These are phyloP conservation scores for Nycteola revayana DNA, from an alignment of 2,888 invertebrate species.

Conservation along the genomic window DNA sequence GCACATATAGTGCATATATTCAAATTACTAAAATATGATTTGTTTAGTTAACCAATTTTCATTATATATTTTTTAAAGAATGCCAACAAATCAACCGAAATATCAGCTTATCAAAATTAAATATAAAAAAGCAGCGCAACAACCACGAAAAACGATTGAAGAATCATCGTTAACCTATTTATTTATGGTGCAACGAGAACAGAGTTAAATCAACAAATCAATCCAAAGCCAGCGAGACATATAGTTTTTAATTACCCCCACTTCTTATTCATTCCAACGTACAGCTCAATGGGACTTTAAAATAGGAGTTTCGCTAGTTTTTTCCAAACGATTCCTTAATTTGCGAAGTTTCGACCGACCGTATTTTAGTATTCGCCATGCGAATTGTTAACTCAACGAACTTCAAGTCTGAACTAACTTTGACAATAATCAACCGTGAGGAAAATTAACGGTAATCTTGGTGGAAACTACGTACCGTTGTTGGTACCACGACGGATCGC, in stretches of 20 bases:
- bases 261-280: slow-evolving; percentile 29
- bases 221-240: slow-evolving; percentile 21
- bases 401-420: slow-evolving; percentile 48
- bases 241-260: slow-evolving; percentile 32
- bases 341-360: slow-evolving; percentile 41
- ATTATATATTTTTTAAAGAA: no score
- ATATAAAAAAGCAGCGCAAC: no score
- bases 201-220: slow-evolving; percentile 8
- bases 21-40: no score
- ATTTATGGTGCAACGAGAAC: not conserved
- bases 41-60: no score
- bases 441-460: slow-evolving; percentile 40
- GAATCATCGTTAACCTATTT: not conserved
- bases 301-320: slow-evolving; percentile 42
- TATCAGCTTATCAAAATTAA: no score
- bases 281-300: slow-evolving; percentile 33
- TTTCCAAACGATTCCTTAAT: slow-evolving; percentile 38
- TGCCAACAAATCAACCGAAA: no score
- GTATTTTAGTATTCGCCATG: slow-evolving; percentile 53
- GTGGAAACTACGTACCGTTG: slow-evolving; percentile 13
- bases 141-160: no score
- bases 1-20: no score
- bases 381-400: slow-evolving; percentile 52
- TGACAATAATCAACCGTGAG: slow-evolving; percentile 55
- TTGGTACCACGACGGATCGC: slow-evolving; percentile 14